phyloP scores from a whole-genome alignment of 2,797 vertebrate genomes.

The Rhinichthys osculus region DNA sequence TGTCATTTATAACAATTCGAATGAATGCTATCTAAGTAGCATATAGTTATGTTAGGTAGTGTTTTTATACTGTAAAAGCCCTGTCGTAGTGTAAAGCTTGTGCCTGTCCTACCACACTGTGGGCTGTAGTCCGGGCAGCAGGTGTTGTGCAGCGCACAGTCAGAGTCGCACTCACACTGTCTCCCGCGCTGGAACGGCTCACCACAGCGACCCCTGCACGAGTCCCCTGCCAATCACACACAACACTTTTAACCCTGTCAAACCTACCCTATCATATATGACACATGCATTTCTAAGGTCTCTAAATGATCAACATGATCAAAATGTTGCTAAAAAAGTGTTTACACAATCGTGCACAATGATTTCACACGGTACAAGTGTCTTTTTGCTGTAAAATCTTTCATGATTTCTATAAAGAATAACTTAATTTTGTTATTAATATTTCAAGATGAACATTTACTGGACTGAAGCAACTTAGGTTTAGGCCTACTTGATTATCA shows the following conservation, averaged over 20 bases:
- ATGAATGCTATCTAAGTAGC: background rate
- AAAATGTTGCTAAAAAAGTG: too few relatives aligned
- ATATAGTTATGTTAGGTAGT: background rate
- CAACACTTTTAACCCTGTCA: background rate
- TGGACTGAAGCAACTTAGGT: background rate
- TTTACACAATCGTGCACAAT: background rate
- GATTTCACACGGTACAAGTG: too few relatives aligned
- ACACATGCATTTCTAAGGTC: background rate
- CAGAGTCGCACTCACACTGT: slow-evolving; percentile 84
- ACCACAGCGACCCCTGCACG: slow-evolving; percentile 88
- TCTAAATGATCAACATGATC: background rate
- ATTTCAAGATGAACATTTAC: background rate
- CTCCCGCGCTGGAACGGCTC: slow-evolving; percentile 83
- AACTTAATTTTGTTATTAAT: background rate
- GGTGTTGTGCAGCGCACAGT: slow-evolving; percentile 79
- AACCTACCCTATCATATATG: background rate
- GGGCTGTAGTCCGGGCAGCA: slow-evolving; percentile 84
- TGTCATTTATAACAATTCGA: background rate
- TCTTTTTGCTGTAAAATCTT: background rate
- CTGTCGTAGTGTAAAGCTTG: background rate
- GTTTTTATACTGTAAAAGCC: background rate
- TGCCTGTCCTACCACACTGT: slow-evolving; percentile 72
- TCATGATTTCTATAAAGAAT: background rate
- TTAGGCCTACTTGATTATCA: background rate
- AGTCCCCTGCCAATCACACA: slow-evolving; percentile 73